Conservation (phyloP, 2,113 vertebrate genomes). For the Scomber scombrus region DNA sequence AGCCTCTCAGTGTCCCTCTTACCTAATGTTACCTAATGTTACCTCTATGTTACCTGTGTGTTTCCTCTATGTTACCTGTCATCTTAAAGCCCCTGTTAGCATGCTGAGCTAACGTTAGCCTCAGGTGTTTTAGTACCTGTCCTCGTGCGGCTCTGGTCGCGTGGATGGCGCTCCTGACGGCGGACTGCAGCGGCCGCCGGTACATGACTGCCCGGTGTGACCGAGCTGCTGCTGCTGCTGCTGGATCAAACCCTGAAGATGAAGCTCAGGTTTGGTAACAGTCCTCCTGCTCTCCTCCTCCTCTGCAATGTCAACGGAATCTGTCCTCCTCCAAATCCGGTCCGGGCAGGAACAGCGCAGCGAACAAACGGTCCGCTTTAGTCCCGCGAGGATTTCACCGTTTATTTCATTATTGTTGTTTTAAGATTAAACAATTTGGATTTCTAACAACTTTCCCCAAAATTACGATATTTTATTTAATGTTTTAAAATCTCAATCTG, state of each 20-base stretch:
- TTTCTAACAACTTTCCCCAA: too few species aligned
- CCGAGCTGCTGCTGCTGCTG: slow-evolving; percentile 9
- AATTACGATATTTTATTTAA: too few species aligned
- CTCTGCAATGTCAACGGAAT: slow-evolving; percentile 83
- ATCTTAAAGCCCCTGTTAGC: slow-evolving; percentile 16
- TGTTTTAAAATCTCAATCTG: too few species aligned
- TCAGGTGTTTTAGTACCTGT: slow-evolving; percentile 68
- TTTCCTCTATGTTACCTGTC: too few species aligned
- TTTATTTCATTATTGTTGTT: too few species aligned
- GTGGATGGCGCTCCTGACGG: slow-evolving; percentile 55
- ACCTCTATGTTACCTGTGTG: too few species aligned
- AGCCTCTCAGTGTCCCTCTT: not conserved
- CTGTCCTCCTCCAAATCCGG: slow-evolving; percentile 49
- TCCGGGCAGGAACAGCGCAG: slow-evolving; percentile 54
- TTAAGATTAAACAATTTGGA: too few species aligned
- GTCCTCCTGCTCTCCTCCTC: slow-evolving; percentile 53
- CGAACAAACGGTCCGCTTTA: slow-evolving; percentile 15
- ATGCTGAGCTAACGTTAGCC: slow-evolving; percentile 56
- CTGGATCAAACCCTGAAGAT: not conserved
- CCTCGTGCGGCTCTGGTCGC: slow-evolving; percentile 52
- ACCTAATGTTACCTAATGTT: too few species aligned
- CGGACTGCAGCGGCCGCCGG: slow-evolving; percentile 80
- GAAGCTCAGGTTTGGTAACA: slow-evolving; percentile 62
- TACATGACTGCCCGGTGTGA: slow-evolving; percentile 73
- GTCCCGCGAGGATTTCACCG: too few species aligned